These are phyloP conservation scores for Leptinotarsa juncta DNA, from an alignment of 2,888 invertebrate genomes.

Conservation along the genomic window DNA sequence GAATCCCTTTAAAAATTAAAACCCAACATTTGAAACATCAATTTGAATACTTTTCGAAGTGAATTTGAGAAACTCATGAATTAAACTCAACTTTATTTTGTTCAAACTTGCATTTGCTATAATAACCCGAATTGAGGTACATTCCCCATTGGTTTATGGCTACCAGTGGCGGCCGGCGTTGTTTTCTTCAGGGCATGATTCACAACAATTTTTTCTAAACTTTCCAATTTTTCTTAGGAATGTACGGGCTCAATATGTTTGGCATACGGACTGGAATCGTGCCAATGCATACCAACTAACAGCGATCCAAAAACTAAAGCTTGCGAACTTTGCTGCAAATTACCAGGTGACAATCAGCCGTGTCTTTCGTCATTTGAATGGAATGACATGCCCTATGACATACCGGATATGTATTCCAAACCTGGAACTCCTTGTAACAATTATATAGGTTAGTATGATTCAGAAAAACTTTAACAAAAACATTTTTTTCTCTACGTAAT, in stretches of 20 bases:
- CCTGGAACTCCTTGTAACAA: constrained; percentile 95
- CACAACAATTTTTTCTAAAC: too few species aligned
- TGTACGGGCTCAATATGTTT: constrained; percentile 98
- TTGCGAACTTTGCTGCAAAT: constrained; percentile 92
- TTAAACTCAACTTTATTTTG: too few species aligned
- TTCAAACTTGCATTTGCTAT: too few species aligned
- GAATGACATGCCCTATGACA: constrained; percentile 89
- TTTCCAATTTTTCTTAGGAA: constrained; percentile 71
- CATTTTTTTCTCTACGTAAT: too few species aligned
- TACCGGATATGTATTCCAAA: constrained; percentile 93
- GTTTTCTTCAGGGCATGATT: too few species aligned
- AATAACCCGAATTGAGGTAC: too few species aligned
- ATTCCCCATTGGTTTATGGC: too few species aligned
- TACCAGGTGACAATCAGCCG: constrained; percentile 82
- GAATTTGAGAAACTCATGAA: too few species aligned
- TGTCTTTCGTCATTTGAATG: constrained; percentile 92
- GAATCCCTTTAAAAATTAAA: too few species aligned
- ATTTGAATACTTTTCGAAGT: too few species aligned
- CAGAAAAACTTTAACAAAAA: not conserved
- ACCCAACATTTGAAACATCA: too few species aligned
- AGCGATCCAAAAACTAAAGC: constrained; percentile 86
- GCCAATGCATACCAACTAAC: constrained; percentile 87
- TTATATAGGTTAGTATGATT: constrained; percentile 66
- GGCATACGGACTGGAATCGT: constrained; percentile 95
- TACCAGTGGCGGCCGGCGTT: too few species aligned